Conservation (phyloP, 2,888 invertebrate genomes). For the Xestoiulus laeticollis region DNA sequence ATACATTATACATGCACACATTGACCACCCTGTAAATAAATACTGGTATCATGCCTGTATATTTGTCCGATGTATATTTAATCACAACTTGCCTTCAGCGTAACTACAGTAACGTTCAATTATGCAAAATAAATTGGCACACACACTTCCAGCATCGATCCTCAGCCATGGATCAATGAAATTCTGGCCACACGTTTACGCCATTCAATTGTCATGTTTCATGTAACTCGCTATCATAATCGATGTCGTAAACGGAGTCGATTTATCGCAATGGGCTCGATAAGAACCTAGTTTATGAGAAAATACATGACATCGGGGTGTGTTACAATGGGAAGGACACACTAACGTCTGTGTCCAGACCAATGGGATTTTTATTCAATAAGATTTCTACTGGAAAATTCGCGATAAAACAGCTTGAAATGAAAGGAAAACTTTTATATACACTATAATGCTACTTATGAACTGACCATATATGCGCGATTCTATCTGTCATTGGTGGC, state of each 20-base stretch:
- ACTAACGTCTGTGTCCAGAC: conserved; percentile 4
- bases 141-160: not conserved
- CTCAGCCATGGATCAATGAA: not conserved
- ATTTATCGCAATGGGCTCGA: conserved; percentile 28
- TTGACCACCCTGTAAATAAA: not conserved
- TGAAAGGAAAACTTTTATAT: not conserved
- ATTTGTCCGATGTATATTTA: not conserved
- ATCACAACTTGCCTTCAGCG: not conserved
- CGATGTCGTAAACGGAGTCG: conserved; percentile 21
- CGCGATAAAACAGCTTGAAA: not conserved
- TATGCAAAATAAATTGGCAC: conserved; percentile 22
- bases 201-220: conserved; percentile 34
- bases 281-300: conserved; percentile 20
- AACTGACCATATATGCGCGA: not conserved
- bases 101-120: conserved; percentile 7
- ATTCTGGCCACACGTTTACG: not conserved
- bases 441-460: not conserved
- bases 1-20: too few species aligned
- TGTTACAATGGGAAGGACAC: not conserved
- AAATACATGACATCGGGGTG: not conserved
- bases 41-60: not conserved
- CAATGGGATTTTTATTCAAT: conserved; percentile 28
- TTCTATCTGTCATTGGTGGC: not conserved
- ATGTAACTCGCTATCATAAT: conserved; percentile 37
- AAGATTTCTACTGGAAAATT: not conserved